Conservation (phyloP, 2,888 invertebrate genomes). For the Netelia melanura region DNA sequence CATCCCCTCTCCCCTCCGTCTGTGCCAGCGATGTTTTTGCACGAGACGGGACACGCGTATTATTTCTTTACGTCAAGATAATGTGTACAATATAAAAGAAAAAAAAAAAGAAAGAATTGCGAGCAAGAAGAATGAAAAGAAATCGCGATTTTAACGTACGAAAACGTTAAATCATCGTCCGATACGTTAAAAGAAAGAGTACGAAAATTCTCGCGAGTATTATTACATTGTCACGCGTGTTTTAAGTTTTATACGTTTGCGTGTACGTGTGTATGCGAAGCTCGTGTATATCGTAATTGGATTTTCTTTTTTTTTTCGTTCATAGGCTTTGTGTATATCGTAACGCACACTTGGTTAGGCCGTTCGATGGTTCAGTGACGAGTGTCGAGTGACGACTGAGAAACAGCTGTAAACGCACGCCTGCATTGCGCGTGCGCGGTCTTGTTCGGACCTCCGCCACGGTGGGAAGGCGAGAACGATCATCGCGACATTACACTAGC, state of each 20-base stretch:
- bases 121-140: too few relatives aligned
- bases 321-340: not conserved
- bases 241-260: not conserved
- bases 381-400: conserved; percentile 77
- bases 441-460: conserved; percentile 14
- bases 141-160: too few relatives aligned
- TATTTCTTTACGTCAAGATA: too few relatives aligned
- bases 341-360: conserved; percentile 61
- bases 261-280: not conserved
- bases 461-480: conserved; percentile 32
- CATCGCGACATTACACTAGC: conserved; percentile 21
- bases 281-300: not conserved
- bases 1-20: not conserved
- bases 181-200: not conserved
- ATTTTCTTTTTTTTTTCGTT: not conserved
- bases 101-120: too few relatives aligned
- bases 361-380: conserved; percentile 74
- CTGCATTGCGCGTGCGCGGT: conserved; percentile 73
- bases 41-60: not conserved
- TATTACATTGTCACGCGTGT: not conserved
- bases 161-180: too few relatives aligned
- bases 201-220: not conserved
- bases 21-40: not conserved
- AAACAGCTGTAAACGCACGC: conserved; percentile 79
- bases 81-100: too few relatives aligned